Evolutionary conservation across 2,797 vertebrate genomes (phyloP), one percentile per base, ranked within the genome.

Genomic region (Lepus townsendii): DNA sequence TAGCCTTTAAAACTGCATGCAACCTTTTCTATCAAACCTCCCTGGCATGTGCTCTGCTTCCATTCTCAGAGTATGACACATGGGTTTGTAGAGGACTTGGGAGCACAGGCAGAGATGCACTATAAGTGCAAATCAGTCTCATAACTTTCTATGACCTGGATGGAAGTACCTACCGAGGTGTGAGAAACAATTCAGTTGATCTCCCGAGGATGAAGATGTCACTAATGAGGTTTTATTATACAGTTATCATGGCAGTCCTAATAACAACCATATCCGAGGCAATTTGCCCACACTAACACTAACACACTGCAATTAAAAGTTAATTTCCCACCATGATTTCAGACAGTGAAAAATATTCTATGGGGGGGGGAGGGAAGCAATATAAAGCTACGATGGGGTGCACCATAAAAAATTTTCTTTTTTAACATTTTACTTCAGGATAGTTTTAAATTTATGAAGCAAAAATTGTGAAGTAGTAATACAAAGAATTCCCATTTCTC

Each of bases 281-380:
- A 62, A 75, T 89, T 90, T 91, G 65, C 62, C 50, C 83, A 96
- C 89, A 90, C 93, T 93, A 88, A 97, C 93, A 96, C 83, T 73
- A 77, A 76, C 82, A 38, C 6, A 78, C 50, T 62, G 63, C 69
- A 95, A 57, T 86, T 92, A 97, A 93, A 54, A 63, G 57, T 89
- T 89, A 93, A 60, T 95, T 80, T 47, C 30, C 71, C 80, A 52
- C 38, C 60, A 35, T 69, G 83, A 85, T 83, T 94, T 72, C 22
- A 66, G 30, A 93, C 11, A 57, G 84, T 3, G 42, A 95, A 82
- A 5, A 3, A 93, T 83, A 65, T n/a, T 90, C 32, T 92, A 30
- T 95, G 52, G 42, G 77, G 91, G 42, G 42, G 42, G 42, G 42
- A 7, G 42, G 42, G 71, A 93, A 94, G 2, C 35, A 88, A 5